phyloP scores from a whole-genome alignment of 2,113 vertebrate species.

The Psittacula cyanocephala region DNA sequence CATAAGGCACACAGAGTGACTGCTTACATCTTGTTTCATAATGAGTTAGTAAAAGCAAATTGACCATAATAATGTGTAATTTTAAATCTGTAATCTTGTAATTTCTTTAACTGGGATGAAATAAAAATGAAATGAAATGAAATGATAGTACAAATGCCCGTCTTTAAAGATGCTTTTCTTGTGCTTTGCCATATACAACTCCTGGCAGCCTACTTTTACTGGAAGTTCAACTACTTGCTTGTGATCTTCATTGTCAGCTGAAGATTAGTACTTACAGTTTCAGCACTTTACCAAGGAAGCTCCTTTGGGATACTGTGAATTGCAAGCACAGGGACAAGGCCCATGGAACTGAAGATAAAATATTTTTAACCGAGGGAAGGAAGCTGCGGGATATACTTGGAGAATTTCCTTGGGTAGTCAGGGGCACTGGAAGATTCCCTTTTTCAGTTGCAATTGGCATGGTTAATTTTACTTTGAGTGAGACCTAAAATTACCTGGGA shows the following conservation, averaged over 20 bases:
- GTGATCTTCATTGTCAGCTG: conserved; percentile 8
- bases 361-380: conserved; percentile 5
- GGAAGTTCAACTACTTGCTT: background rate
- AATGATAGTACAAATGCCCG: background rate
- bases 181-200: background rate
- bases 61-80: background rate
- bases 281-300: conserved; percentile 29
- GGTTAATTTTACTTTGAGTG: background rate
- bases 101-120: background rate
- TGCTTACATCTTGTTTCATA: background rate
- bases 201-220: background rate
- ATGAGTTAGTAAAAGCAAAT: background rate
- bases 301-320: conserved; percentile 9
- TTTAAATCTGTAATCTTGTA: background rate
- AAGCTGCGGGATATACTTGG: conserved; percentile 1
- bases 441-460: background rate
- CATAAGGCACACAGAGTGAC: background rate
- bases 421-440: background rate
- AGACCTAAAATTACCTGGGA: background rate
- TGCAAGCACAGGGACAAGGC: background rate
- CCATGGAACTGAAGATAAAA: conserved; percentile 29
- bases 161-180: background rate
- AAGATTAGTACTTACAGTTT: conserved; percentile 16
- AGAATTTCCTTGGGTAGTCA: background rate
- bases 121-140: background rate